These are phyloP conservation scores for Lysandra bellargus DNA, from an alignment of 2,888 invertebrate species.

Conservation along the genomic window DNA sequence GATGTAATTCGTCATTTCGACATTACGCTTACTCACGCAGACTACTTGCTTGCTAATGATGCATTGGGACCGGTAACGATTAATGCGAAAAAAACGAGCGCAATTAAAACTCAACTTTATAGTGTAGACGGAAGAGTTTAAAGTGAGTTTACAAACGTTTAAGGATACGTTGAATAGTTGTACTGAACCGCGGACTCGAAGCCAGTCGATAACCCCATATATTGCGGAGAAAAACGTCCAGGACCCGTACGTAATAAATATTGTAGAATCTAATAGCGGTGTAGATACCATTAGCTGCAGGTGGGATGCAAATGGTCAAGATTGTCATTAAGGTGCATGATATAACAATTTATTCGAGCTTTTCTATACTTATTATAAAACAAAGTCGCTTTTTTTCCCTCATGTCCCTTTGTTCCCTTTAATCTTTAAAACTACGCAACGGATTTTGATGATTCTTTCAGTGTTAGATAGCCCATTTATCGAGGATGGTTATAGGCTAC, in stretches of 20 bases:
- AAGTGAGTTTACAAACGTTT: background rate
- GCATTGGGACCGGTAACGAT: constrained; percentile 60
- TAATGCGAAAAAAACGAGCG: constrained; percentile 20
- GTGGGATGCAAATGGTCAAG: background rate
- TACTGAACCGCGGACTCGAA: constrained; percentile 49
- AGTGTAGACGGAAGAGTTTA: constrained; percentile 34
- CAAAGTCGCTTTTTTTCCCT: too few relatives aligned
- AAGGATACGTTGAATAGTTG: constrained; percentile 6
- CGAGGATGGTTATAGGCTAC: too few relatives aligned
- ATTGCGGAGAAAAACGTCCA: constrained; percentile 41
- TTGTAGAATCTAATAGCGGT: background rate
- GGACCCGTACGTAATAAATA: constrained; percentile 1
- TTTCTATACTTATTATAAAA: background rate
- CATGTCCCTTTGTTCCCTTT: too few relatives aligned
- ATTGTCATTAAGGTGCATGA: background rate
- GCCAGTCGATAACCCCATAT: constrained; percentile 63
- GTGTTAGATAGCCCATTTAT: too few relatives aligned
- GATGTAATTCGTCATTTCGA: constrained; percentile 34
- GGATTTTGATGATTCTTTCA: too few relatives aligned
- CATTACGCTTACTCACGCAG: constrained; percentile 40
- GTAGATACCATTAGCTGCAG: constrained; percentile 11
- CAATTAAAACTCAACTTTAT: constrained; percentile 38
- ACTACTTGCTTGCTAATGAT: constrained; percentile 60
- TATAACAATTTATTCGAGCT: constrained; percentile 5
- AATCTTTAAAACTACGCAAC: too few relatives aligned